Evolutionary conservation across 2,113 vertebrate species (phyloP).

Genomic region (Orthonyx spaldingii): DNA sequence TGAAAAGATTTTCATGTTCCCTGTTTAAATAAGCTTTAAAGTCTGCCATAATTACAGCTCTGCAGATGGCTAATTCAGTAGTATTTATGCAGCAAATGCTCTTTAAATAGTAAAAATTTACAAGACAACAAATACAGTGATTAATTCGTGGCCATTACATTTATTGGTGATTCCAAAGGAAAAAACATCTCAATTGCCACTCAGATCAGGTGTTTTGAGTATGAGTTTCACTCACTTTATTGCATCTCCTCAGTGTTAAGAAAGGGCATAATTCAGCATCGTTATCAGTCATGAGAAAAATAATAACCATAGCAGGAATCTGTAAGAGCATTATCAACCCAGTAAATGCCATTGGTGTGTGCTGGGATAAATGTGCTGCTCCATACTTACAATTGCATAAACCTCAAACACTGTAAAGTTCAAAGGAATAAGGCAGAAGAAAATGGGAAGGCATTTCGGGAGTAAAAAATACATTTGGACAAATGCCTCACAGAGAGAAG

Average conservation of each 20-base stretch:
- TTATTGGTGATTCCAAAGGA: neutral
- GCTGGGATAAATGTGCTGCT: neutral
- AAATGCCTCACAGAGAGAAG: neutral
- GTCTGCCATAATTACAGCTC: slow-evolving; percentile 35
- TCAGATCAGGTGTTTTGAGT: neutral
- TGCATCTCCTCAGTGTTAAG: neutral
- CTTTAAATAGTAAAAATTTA: slow-evolving; percentile 37
- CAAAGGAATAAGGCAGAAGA: neutral
- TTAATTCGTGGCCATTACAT: neutral
- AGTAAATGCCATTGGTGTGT: neutral
- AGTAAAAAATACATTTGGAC: neutral
- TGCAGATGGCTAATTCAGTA: slow-evolving; percentile 38
- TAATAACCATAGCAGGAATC: neutral
- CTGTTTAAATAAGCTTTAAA: slow-evolving; percentile 44
- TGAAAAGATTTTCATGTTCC: slow-evolving; percentile 20
- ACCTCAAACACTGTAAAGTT: neutral
- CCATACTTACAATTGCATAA: neutral
- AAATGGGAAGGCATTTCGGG: neutral
- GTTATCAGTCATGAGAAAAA: slow-evolving; percentile 36
- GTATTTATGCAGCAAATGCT: slow-evolving; percentile 28
- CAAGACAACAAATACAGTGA: slow-evolving; percentile 28
- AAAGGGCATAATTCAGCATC: neutral
- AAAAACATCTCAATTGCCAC: neutral
- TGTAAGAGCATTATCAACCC: neutral
- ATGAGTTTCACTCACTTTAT: neutral